Percentiles rank a stretch among this genome's conserved stretches.
Evolutionary conservation across 2,888 invertebrate species (phyloP).

Genomic region (Nymphalis c-album): DNA sequence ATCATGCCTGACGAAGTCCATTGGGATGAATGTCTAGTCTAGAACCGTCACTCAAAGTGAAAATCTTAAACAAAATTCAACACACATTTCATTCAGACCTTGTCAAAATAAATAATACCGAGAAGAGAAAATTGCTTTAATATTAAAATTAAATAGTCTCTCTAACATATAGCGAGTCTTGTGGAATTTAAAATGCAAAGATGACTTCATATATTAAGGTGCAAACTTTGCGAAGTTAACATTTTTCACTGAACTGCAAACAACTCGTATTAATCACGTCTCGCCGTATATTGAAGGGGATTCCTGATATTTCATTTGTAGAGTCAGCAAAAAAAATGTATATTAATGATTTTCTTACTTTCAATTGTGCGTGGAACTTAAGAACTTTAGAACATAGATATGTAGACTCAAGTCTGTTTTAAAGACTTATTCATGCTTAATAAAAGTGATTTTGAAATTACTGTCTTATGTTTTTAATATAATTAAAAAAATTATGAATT

Average conservation of each 20-base stretch:
- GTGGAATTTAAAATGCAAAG: slow-evolving; percentile 20
- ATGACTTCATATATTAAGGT: slow-evolving; percentile 29
- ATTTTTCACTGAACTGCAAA: slow-evolving; percentile 34
- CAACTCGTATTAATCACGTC: slow-evolving; percentile 37
- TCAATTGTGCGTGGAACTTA: no score
- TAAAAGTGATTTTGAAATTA: no score
- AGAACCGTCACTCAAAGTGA: not conserved
- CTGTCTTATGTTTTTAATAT: no score
- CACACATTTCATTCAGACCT: not conserved
- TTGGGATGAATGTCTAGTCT: no score
- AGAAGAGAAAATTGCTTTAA: not conserved
- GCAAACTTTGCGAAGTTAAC: slow-evolving; percentile 25
- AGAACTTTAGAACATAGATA: no score
- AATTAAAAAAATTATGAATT: no score
- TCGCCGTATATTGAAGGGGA: slow-evolving; percentile 35
- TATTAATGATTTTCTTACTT: not conserved
- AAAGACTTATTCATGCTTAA: no score
- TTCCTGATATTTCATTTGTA: slow-evolving; percentile 28
- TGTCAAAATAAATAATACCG: not conserved
- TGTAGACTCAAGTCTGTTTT: no score
- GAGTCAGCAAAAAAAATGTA: slow-evolving; percentile 15
- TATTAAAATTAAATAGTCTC: slow-evolving; percentile 9
- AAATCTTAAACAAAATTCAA: not conserved
- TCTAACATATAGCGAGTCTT: slow-evolving; percentile 1
- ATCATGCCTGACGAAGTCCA: no score